phyloP scores from a whole-genome alignment of 2,797 vertebrate species.

The Chaunax sp. region DNA sequence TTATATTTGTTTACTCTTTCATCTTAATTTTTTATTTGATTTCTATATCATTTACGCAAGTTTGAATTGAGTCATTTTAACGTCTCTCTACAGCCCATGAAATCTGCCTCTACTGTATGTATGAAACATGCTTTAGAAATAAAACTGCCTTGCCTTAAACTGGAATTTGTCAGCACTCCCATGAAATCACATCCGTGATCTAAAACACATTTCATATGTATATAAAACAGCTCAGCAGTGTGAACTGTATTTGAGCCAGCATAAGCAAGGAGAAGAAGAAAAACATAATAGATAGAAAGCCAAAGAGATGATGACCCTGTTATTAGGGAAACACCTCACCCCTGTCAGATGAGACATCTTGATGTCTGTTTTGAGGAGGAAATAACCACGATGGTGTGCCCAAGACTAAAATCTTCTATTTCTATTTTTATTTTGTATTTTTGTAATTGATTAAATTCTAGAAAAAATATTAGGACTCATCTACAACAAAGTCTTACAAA shows the following conservation, averaged over 20 bases:
- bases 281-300: slow-evolving; percentile 3
- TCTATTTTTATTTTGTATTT: neutral
- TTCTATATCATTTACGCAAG: no score
- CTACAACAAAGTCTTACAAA: neutral
- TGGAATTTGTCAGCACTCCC: slow-evolving; percentile 1
- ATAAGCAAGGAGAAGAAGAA: slow-evolving; percentile 6
- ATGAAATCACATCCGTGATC: slow-evolving; percentile 3
- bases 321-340: neutral
- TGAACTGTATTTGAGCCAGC: slow-evolving; percentile 5
- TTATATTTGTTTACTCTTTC: no score
- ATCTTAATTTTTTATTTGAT: no score
- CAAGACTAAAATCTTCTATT: neutral
- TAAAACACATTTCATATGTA: slow-evolving; percentile 7
- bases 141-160: neutral
- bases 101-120: no score
- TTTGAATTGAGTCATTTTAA: no score
- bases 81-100: no score
- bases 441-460: neutral
- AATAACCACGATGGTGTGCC: neutral
- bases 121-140: no score
- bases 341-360: slow-evolving; percentile 2
- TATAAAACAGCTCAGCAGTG: slow-evolving; percentile 5
- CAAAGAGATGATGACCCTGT: slow-evolving; percentile 4
- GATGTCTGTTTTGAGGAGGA: no score
- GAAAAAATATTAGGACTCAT: neutral